phyloP scores from a whole-genome alignment of 1,140 invertebrate genomes.

The Camponotus floridanus region DNA sequence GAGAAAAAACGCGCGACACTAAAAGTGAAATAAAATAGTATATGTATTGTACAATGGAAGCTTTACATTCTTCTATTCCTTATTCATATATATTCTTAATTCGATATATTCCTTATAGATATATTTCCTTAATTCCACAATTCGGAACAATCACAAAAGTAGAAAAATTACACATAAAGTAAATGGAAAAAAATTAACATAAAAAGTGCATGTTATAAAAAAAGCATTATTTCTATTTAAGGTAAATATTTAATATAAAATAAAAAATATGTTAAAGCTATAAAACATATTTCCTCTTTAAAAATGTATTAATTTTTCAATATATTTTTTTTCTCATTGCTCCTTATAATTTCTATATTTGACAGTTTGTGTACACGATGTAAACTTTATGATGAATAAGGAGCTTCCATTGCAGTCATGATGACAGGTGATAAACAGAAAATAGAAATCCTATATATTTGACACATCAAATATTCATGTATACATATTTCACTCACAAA shows the following conservation, averaged over 20 bases:
- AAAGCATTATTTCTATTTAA: too few relatives aligned
- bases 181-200: neutral
- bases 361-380: neutral
- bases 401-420: slow-evolving; percentile 14
- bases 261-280: neutral
- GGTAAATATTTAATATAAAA: too few relatives aligned
- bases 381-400: neutral
- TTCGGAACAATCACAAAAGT: too few relatives aligned
- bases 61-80: slow-evolving; percentile 1
- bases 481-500: slow-evolving; percentile 24
- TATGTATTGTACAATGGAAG: slow-evolving; percentile 27
- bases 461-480: slow-evolving; percentile 38
- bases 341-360: neutral
- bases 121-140: too few relatives aligned
- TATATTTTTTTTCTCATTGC: neutral
- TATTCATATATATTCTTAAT: neutral
- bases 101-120: neutral
- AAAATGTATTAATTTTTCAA: slow-evolving; percentile 22
- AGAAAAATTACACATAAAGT: neutral
- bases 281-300: neutral
- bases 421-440: slow-evolving; percentile 23
- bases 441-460: slow-evolving; percentile 11
- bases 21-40: slow-evolving; percentile 47
- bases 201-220: neutral
- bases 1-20: slow-evolving; percentile 1